Evolutionary conservation across 2,797 vertebrate species (phyloP).

Genomic region (Typhlichthys eigenmanni): DNA sequence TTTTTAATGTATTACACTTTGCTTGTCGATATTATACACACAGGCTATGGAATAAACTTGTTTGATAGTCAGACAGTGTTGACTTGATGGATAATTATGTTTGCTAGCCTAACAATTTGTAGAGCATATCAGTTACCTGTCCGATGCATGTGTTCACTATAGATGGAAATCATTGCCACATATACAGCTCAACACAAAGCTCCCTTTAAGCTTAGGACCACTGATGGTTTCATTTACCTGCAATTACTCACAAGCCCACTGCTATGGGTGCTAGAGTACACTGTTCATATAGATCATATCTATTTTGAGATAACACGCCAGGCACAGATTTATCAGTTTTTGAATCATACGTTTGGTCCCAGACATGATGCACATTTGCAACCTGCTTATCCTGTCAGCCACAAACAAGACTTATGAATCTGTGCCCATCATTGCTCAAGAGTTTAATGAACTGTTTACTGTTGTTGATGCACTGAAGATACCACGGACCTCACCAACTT

Average conservation of each 20-base stretch:
- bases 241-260: constrained; percentile 27
- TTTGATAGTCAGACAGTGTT: constrained; percentile 51
- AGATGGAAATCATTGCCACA: constrained; percentile 58
- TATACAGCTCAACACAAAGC: constrained; percentile 70
- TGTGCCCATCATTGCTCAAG: constrained; percentile 68
- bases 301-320: constrained; percentile 48
- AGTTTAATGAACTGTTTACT: constrained; percentile 71
- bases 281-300: constrained; percentile 27
- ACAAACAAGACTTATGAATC: constrained; percentile 46
- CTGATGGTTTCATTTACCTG: constrained; percentile 50
- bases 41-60: constrained; percentile 56
- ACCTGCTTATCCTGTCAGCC: constrained; percentile 42
- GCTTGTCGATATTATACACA: constrained; percentile 58
- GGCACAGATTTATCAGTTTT: constrained; percentile 52
- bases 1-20: constrained; percentile 54
- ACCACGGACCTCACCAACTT: constrained; percentile 68
- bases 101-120: constrained; percentile 51
- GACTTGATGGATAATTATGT: constrained; percentile 40
- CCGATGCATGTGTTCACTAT: constrained; percentile 73
- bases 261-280: constrained; percentile 25
- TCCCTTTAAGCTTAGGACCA: constrained; percentile 40
- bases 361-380: constrained; percentile 16
- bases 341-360: constrained; percentile 26
- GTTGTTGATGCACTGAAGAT: constrained; percentile 70
- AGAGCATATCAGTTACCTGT: constrained; percentile 57